phyloP scores from a whole-genome alignment of 2,113 vertebrate species.

The Syrrhaptes paradoxus region DNA sequence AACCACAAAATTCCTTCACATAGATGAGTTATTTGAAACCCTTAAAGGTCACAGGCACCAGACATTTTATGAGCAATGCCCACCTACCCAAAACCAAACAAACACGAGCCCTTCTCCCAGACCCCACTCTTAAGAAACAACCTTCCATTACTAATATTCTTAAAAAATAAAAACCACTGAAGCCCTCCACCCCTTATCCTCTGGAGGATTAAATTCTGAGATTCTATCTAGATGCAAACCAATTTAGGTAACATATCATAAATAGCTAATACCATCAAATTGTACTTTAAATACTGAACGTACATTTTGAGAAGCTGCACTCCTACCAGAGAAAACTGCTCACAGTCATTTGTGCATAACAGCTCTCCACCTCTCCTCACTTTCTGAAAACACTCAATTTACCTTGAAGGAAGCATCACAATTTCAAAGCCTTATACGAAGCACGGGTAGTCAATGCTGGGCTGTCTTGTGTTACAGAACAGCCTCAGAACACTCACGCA shows the following conservation, averaged over 20 bases:
- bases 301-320: background rate
- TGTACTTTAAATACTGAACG: background rate
- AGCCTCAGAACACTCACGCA: background rate
- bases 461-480: background rate
- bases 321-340: background rate
- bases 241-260: background rate
- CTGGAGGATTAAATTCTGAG: background rate
- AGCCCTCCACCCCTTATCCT: background rate
- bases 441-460: rapidly evolving
- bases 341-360: background rate
- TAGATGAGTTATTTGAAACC: background rate
- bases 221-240: background rate
- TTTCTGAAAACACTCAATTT: background rate
- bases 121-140: background rate
- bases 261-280: background rate
- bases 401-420: background rate
- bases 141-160: background rate
- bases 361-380: background rate
- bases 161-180: background rate
- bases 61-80: background rate
- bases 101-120: background rate
- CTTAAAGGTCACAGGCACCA: background rate
- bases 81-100: background rate
- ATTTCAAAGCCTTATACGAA: background rate
- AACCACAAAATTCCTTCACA: background rate